Conservation (phyloP, 1,140 invertebrate genomes). For the Palaemon carinicauda region DNA sequence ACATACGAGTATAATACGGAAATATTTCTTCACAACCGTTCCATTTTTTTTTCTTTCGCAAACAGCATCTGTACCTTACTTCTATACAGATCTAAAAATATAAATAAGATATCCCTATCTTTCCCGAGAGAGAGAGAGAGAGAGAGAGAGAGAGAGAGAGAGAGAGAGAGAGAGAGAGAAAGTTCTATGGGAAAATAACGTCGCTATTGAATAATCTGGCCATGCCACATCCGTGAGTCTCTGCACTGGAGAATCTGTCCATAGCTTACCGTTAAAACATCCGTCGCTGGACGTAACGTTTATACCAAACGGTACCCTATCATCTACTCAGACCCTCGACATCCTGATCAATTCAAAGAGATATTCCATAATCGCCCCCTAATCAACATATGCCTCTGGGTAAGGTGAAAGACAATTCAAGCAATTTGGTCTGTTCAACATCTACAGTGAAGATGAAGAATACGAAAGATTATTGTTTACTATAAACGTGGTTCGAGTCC, state of each 20-base stretch:
- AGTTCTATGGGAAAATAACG: background rate
- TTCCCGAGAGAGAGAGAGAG: background rate
- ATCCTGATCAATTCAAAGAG: too few species aligned
- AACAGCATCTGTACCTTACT: too few species aligned
- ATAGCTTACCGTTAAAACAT: slow-evolving; percentile 24
- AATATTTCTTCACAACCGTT: too few species aligned
- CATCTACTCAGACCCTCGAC: too few species aligned
- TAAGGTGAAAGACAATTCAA: too few species aligned
- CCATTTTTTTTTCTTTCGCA: too few species aligned
- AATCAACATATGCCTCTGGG: too few species aligned
- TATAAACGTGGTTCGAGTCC: background rate
- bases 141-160: background rate
- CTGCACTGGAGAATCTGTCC: background rate
- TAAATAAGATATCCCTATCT: background rate
- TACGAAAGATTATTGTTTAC: background rate
- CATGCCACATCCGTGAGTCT: background rate
- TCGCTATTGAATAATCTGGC: background rate
- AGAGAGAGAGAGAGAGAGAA: slow-evolving; percentile 5
- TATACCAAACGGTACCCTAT: slow-evolving; percentile 5
- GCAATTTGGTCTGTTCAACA: too few species aligned
- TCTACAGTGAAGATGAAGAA: too few species aligned
- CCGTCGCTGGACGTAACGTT: background rate
- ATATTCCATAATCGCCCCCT: too few species aligned
- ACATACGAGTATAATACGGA: too few species aligned
- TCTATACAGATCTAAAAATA: background rate